These are phyloP conservation scores for Seriola dumerili DNA, from an alignment of 2,113 vertebrate species.

Conservation along the genomic window DNA sequence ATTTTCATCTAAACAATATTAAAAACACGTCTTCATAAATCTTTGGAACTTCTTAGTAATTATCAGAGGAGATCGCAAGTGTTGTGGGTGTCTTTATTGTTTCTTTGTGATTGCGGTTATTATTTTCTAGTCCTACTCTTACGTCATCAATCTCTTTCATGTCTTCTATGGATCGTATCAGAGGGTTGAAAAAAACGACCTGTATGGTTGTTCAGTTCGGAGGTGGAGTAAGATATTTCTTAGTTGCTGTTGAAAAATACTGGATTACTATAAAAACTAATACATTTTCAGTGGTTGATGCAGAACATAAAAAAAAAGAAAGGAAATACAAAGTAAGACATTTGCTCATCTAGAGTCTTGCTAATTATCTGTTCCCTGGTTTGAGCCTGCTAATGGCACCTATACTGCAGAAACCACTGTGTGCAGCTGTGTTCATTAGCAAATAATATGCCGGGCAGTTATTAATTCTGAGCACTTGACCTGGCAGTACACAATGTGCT, in stretches of 20 bases:
- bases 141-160: no score
- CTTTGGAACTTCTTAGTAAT: neutral
- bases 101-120: neutral
- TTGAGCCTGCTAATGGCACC: conserved; percentile 1
- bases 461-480: conserved; percentile 50
- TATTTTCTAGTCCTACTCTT: neutral
- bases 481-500: conserved; percentile 24
- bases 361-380: conserved; percentile 34
- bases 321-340: conserved; percentile 16
- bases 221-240: no score
- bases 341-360: conserved; percentile 8
- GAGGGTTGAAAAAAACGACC: no score
- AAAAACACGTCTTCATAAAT: conserved; percentile 11
- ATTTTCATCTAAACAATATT: conserved; percentile 19
- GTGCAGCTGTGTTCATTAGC: conserved; percentile 45
- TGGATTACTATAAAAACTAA: no score
- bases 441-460: conserved; percentile 30
- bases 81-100: neutral
- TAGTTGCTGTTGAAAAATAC: no score
- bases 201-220: no score
- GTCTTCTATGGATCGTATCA: no score
- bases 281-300: neutral
- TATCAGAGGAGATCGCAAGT: neutral
- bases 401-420: conserved; percentile 20
- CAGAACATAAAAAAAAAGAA: conserved; percentile 11